A percentile compares a stretch with the other conserved stretches of the same genome.
Conservation (phyloP, 2,113 vertebrate genomes). For the Podocnemis expansa region DNA sequence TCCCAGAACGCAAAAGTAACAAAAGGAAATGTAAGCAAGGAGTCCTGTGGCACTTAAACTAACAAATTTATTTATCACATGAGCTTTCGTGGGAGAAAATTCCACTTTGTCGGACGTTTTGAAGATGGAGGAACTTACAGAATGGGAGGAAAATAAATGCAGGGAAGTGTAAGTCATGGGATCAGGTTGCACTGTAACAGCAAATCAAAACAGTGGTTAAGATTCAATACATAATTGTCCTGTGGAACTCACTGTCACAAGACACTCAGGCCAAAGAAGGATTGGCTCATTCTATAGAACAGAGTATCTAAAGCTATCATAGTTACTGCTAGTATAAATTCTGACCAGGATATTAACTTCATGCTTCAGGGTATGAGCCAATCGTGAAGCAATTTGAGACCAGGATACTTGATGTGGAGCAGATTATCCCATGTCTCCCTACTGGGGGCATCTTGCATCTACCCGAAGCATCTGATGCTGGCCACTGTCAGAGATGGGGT, state of each 20-base stretch:
- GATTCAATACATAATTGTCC: neutral
- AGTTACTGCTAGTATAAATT: too few relatives aligned
- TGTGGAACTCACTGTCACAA: neutral
- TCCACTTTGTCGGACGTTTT: too few relatives aligned
- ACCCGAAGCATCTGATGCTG: neutral
- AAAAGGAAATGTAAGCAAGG: rapidly evolving
- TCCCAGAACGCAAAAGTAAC: neutral
- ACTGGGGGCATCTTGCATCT: neutral
- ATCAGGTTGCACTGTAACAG: too few relatives aligned
- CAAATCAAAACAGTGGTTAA: too few relatives aligned
- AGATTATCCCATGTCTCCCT: neutral
- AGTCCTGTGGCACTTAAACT: too few relatives aligned
- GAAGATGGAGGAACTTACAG: too few relatives aligned
- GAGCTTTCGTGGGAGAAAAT: too few relatives aligned
- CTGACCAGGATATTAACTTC: neutral
- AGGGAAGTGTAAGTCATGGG: too few relatives aligned
- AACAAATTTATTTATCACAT: too few relatives aligned
- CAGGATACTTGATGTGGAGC: neutral
- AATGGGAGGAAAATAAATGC: too few relatives aligned
- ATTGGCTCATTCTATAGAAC: neutral
- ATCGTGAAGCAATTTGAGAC: neutral
- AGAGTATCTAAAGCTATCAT: neutral
- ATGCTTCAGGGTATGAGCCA: neutral
- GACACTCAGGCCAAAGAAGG: neutral
- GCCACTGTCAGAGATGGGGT: neutral